A percentile compares a stretch with the other conserved stretches of the same genome.
These are phyloP conservation scores for Drosophila quadrilineata DNA, from an alignment of 1,140 invertebrate species.

Conservation along the genomic window DNA sequence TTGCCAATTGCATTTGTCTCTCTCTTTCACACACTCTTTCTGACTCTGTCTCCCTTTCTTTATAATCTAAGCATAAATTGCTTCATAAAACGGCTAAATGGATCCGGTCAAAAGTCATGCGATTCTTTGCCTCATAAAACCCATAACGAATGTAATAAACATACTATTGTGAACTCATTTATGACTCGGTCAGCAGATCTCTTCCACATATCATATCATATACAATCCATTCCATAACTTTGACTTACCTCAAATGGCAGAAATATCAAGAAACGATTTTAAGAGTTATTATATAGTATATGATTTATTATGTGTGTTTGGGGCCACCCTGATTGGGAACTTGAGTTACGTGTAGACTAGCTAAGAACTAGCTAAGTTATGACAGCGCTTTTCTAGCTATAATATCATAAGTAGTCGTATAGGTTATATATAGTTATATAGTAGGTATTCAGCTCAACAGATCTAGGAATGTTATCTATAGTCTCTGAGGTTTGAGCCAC, in stretches of 20 bases:
- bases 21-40: too few relatives aligned
- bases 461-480: conserved; percentile 10
- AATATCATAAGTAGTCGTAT: conserved; percentile 13
- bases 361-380: conserved; percentile 17
- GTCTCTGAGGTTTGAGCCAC: conserved; percentile 64
- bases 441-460: background rate
- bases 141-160: too few relatives aligned
- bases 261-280: too few relatives aligned
- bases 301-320: conserved; percentile 13
- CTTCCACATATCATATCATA: too few relatives aligned
- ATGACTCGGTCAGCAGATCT: too few relatives aligned
- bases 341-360: conserved; percentile 28
- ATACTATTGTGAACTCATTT: too few relatives aligned
- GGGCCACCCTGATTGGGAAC: background rate
- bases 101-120: conserved; percentile 1
- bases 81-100: conserved; percentile 11
- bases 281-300: background rate
- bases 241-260: too few relatives aligned
- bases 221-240: too few relatives aligned
- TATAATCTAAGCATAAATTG: conserved; percentile 22
- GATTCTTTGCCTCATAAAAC: background rate
- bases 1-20: conserved; percentile 39
- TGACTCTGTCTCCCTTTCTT: too few relatives aligned
- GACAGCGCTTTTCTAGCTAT: background rate
- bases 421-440: background rate